phyloP scores from a whole-genome alignment of 2,113 vertebrate species.

The Brienomyrus longianalis region DNA sequence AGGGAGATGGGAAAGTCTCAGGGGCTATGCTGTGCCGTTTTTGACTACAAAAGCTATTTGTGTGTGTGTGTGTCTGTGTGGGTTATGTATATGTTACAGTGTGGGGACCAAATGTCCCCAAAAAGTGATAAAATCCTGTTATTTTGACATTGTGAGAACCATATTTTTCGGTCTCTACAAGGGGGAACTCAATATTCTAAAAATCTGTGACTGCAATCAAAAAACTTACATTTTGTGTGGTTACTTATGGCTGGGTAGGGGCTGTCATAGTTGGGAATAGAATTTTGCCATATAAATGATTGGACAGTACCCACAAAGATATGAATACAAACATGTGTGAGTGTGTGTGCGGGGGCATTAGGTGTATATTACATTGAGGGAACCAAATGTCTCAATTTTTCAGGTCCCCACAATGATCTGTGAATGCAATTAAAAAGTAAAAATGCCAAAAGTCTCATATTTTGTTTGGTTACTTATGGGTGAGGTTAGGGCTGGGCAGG shows the following conservation, averaged over 20 bases:
- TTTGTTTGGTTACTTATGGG: not conserved
- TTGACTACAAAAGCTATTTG: not conserved
- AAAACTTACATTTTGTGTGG: too few relatives aligned
- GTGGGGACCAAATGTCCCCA: not conserved
- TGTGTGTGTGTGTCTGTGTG: not conserved
- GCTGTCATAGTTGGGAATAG: too few relatives aligned
- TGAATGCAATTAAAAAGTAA: too few relatives aligned
- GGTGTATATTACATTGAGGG: too few relatives aligned
- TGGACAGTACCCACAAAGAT: not conserved
- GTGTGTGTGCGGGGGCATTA: not conserved
- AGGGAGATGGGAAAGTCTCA: not conserved
- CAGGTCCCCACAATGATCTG: too few relatives aligned
- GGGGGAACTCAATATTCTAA: not conserved
- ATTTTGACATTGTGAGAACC: not conserved
- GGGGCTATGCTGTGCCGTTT: not conserved
- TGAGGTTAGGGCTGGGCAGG: not conserved
- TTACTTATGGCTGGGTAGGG: too few relatives aligned
- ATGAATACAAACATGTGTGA: constrained; percentile 7
- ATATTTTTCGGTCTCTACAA: not conserved
- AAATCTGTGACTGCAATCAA: not conserved
- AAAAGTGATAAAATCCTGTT: not conserved
- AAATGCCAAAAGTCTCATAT: too few relatives aligned
- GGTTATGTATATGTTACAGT: not conserved
- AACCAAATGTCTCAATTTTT: too few relatives aligned
- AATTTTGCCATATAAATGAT: too few relatives aligned